Conservation (phyloP, 92 coral and sea anemone species). For the Heteractis magnifica region DNA sequence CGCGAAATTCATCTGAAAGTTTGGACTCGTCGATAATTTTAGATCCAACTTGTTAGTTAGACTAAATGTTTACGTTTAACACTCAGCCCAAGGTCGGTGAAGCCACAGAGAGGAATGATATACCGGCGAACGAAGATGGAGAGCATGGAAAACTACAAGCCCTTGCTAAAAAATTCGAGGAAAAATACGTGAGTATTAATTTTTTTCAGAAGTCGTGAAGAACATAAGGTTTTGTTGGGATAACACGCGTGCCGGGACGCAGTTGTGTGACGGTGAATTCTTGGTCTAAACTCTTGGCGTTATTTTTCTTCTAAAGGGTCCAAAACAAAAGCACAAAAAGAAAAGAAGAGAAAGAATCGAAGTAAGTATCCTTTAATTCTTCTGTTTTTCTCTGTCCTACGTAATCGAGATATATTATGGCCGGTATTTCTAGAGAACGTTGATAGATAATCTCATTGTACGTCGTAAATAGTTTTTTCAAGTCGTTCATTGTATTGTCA, state of each 20-base stretch:
- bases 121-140: conserved; percentile 69
- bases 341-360: conserved; percentile 68
- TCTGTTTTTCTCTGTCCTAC: neutral
- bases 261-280: conserved; percentile 37
- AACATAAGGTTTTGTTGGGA: conserved; percentile 7
- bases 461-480: neutral
- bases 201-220: neutral
- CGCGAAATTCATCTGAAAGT: neutral
- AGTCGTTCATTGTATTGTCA: conserved; percentile 4
- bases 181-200: conserved; percentile 86
- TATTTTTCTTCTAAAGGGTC: conserved; percentile 59
- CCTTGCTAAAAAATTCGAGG: conserved; percentile 95
- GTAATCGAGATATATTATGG: no score
- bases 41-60: conserved; percentile 16
- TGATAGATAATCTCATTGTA: neutral
- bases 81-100: conserved; percentile 54
- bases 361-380: conserved; percentile 32
- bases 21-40: conserved; percentile 29
- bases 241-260: conserved; percentile 41
- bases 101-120: conserved; percentile 48
- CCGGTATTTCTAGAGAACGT: neutral
- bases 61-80: conserved; percentile 32
- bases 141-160: conserved; percentile 79
- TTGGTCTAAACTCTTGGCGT: conserved; percentile 15
- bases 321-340: conserved; percentile 68